Base-by-base conservation (phyloP, 2,888 invertebrate genomes). In the Nephrotoma guestfalica region DNA sequence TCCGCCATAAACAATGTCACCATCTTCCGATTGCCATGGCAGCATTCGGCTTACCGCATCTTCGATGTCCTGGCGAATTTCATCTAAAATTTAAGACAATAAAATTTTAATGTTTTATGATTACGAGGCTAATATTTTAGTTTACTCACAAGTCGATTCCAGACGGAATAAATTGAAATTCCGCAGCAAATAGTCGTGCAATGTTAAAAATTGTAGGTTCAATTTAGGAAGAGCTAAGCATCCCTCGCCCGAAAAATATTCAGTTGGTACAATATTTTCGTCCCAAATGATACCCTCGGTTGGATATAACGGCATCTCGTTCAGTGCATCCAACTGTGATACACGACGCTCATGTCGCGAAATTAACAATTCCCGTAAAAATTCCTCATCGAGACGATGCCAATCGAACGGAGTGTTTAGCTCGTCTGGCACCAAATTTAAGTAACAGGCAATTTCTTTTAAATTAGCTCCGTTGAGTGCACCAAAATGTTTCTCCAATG, bases 261-360 rank as follows among this genome's bases (percentile, higher is more conserved):
- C 98, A 0, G 98, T 97, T 0, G 99, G 99, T 0, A 99, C 99
- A 83, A 99, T 95, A 90, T 99, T 99, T 91, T 99, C 99, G 91
- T 99, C 98, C 99, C 99, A 99, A 89, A 99, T 98, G 2, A 99
- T 96, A 87, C 97, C 96, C 91, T 99, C 99, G 0, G 98, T 99
- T 0, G 99, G 99, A 90, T 99, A 99, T 0, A 99, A 93, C 0
- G 99, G 99, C 97, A 99, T 98, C 89, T 97, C 96, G 91, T 99
- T 99, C 11, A 99, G 92, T 87, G 97, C 96, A 90, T 99, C 97
- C 86, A 99, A 92, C 90, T 99, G 99, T 0, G 98, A 99, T 47
- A 96, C 94, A 86, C 97, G 94, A 71, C 96, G 94, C 91, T 98
- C 98, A 91, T 98, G 98, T 2, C 97, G 93, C 0, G 96, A 96